Evolutionary conservation across 2,888 invertebrate species (phyloP).

Genomic region (Bimastos eiseni): DNA sequence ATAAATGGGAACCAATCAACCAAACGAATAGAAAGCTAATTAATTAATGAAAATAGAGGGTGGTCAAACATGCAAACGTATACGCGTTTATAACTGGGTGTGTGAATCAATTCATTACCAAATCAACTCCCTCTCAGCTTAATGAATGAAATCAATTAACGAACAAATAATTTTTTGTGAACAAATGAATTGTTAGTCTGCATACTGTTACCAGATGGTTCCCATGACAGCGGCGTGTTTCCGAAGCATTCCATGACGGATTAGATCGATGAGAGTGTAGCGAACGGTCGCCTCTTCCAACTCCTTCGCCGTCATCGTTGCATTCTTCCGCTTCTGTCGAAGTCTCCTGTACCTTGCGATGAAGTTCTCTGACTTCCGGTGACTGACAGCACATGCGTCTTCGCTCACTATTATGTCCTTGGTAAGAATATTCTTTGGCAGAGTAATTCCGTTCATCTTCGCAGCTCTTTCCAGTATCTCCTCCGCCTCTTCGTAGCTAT

Average conservation of each 20-base stretch:
- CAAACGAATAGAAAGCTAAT: too few species aligned
- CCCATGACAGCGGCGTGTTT: constrained; percentile 45
- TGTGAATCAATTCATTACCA: too few species aligned
- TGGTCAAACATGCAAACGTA: too few species aligned
- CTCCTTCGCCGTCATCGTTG: not conserved
- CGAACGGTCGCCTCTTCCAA: not conserved
- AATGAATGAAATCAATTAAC: not conserved
- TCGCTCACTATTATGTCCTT: not conserved
- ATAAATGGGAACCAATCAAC: too few species aligned
- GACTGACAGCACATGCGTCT: not conserved
- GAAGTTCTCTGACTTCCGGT: constrained; percentile 16
- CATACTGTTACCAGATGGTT: constrained; percentile 41
- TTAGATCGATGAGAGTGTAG: constrained; percentile 44
- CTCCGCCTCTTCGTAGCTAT: constrained; percentile 41
- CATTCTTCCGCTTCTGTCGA: not conserved
- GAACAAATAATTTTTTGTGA: too few species aligned
- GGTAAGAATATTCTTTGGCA: constrained; percentile 37
- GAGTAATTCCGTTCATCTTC: constrained; percentile 41
- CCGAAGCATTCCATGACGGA: constrained; percentile 36
- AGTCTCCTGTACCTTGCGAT: constrained; percentile 17
- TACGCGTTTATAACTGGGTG: too few species aligned
- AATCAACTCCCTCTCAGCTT: too few species aligned
- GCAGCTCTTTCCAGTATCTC: constrained; percentile 44
- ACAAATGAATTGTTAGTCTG: not conserved
- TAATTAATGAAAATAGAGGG: too few species aligned